These are phyloP conservation scores for Tolmerus cingulatus DNA, from an alignment of 2,888 invertebrate genomes.

Conservation along the genomic window DNA sequence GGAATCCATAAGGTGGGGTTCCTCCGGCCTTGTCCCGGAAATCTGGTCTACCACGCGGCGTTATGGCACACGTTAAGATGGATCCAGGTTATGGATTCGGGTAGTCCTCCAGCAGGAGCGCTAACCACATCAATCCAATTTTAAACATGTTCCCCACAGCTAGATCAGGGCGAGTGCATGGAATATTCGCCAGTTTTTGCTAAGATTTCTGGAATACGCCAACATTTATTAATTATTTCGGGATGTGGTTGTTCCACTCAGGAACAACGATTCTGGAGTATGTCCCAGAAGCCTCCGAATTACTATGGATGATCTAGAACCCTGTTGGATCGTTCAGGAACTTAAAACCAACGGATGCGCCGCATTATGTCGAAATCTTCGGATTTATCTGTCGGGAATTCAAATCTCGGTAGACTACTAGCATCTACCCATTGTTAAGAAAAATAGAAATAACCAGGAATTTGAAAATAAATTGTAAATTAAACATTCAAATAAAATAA, in stretches of 20 bases:
- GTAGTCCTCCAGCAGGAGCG: neutral
- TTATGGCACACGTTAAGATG: neutral
- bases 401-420: neutral
- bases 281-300: neutral
- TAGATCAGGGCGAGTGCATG: neutral
- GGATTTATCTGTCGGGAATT: neutral
- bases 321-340: neutral
- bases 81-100: neutral
- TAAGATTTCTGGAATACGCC: neutral
- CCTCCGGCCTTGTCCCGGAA: neutral
- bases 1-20: neutral
- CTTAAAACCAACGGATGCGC: neutral
- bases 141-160: neutral
- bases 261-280: neutral
- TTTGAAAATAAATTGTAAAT: no score
- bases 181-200: neutral
- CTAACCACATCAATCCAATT: neutral
- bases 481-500: no score
- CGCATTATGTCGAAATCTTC: neutral
- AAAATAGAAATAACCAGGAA: no score
- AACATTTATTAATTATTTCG: slow-evolving; percentile 25
- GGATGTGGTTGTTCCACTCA: neutral
- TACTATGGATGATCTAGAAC: neutral
- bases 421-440: neutral
- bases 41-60: neutral